Evolutionary conservation across 2,888 invertebrate species (phyloP).

Genomic region (Caprella mutica): DNA sequence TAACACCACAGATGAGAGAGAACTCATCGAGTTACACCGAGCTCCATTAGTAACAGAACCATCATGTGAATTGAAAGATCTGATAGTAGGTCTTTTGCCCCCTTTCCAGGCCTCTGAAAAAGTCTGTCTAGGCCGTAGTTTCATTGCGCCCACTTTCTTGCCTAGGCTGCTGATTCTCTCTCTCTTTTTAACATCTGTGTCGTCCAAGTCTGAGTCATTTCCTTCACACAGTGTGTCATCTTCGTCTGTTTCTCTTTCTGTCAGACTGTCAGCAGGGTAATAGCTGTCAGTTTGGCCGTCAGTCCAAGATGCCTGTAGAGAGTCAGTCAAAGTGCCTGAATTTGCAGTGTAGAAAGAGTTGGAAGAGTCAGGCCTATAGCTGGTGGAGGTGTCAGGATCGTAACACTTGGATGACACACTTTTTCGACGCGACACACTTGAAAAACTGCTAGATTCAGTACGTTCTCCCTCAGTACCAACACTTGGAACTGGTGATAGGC

Average conservation of each 20-base stretch:
- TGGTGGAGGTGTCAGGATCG: background rate
- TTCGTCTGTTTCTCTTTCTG: background rate
- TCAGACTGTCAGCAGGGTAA: slow-evolving; percentile 5
- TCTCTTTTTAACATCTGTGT: background rate
- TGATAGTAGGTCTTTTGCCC: background rate
- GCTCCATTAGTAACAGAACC: background rate
- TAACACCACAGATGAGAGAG: slow-evolving; percentile 1
- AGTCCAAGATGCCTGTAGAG: background rate
- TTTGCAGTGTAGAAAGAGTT: background rate
- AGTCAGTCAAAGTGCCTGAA: background rate
- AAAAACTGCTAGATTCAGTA: background rate
- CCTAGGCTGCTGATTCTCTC: background rate
- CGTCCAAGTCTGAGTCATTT: background rate
- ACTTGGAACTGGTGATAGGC: too few relatives aligned
- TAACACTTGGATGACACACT: too few relatives aligned
- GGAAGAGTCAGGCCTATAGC: background rate
- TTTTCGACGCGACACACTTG: too few relatives aligned
- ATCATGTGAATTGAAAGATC: background rate
- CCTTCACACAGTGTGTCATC: background rate
- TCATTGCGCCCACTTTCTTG: background rate
- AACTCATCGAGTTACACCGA: slow-evolving; percentile 3
- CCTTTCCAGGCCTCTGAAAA: background rate
- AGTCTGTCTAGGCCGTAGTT: too few relatives aligned
- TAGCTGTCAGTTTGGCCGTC: slow-evolving; percentile 4
- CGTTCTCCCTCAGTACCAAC: background rate